A percentile compares a stretch with the other conserved stretches of the same genome.
Evolutionary conservation across 2,797 vertebrate species (phyloP).

Genomic region (Sylvilagus floridanus): DNA sequence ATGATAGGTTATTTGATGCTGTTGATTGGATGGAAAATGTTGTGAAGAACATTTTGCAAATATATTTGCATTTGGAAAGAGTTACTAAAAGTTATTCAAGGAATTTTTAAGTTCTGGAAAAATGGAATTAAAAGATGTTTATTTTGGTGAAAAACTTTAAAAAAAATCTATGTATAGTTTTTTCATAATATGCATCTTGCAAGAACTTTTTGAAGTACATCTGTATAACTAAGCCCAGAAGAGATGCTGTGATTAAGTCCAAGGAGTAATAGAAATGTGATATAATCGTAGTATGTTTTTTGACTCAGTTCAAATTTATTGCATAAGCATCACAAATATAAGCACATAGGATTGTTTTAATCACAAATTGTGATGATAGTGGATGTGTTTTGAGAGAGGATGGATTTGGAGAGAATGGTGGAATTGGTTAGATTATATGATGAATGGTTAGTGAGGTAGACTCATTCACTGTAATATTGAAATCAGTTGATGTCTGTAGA

Average conservation of each 20-base stretch:
- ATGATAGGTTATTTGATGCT: not conserved
- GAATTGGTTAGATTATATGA: not conserved
- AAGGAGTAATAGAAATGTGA: not conserved
- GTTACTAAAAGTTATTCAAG: not conserved
- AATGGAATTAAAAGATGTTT: no score
- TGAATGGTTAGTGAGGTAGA: not conserved
- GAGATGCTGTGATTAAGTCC: slow-evolving; percentile 1
- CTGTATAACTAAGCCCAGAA: not conserved
- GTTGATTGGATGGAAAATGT: not conserved
- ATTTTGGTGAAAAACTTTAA: no score
- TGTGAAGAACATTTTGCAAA: not conserved
- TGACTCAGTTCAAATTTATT: not conserved
- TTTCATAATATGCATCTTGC: no score
- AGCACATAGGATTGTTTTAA: slow-evolving; percentile 4
- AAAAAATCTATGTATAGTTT: no score
- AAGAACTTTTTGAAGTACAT: no score
- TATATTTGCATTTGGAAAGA: slow-evolving; percentile 33
- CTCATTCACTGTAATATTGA: not conserved
- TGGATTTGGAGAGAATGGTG: not conserved
- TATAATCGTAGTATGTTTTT: not conserved
- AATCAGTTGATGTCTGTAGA: not conserved
- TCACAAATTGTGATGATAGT: not conserved
- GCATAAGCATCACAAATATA: not conserved
- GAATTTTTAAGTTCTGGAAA: no score
- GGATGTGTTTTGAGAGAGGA: not conserved